Percentiles rank a stretch among this genome's conserved stretches.
phyloP scores from a whole-genome alignment of 2,113 vertebrate genomes.

The Murina feae region DNA sequence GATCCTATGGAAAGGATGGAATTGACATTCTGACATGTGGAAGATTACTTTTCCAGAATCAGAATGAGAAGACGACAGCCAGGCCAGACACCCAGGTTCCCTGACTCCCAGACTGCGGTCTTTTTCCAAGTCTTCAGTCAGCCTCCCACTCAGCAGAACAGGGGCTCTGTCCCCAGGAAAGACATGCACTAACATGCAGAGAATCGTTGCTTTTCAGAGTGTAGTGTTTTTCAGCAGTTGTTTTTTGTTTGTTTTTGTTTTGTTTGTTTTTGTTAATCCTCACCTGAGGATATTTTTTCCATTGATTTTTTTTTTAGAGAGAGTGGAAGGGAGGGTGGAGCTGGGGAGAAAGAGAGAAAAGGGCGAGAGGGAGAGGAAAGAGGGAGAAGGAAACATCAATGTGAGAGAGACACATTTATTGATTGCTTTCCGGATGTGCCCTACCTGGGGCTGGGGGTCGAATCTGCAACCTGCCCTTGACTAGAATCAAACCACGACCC shows the following conservation, averaged over 20 bases:
- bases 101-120: neutral
- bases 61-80: neutral
- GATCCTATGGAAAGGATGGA: neutral
- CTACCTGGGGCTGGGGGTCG: too few relatives aligned
- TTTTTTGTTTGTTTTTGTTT: too few relatives aligned
- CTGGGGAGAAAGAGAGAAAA: too few relatives aligned
- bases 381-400: too few relatives aligned
- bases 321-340: too few relatives aligned
- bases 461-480: too few relatives aligned
- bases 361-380: too few relatives aligned
- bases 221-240: neutral
- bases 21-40: neutral
- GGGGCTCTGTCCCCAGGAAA: neutral
- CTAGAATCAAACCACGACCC: too few relatives aligned
- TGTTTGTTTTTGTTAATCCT: too few relatives aligned
- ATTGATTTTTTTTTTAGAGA: too few relatives aligned
- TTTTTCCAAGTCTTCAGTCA: neutral
- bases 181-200: neutral
- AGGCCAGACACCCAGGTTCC: neutral
- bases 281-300: neutral
- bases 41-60: neutral
- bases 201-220: neutral
- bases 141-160: neutral
- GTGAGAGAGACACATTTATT: too few relatives aligned
- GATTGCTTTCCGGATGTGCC: too few relatives aligned